Percentiles rank a stretch among this genome's conserved stretches.
phyloP scores from a whole-genome alignment of 1,140 invertebrate species.

The Drosophila chauvacae region DNA sequence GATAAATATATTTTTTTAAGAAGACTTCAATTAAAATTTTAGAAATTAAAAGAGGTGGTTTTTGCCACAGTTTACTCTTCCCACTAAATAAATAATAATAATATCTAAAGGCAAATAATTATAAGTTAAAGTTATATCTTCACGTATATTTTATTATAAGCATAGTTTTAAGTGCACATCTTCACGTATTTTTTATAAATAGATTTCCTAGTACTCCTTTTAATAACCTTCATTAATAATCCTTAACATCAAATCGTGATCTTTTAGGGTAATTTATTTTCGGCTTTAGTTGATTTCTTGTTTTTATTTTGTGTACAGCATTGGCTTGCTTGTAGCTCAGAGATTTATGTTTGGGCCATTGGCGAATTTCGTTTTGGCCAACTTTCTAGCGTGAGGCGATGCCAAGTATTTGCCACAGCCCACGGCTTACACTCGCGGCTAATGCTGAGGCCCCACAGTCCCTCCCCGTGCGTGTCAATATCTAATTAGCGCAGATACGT shows the following conservation, averaged over 20 bases:
- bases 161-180: not conserved
- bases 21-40: too few relatives aligned
- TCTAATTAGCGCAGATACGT: slow-evolving; percentile 65
- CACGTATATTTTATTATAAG: too few relatives aligned
- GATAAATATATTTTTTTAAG: too few relatives aligned
- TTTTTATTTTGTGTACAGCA: slow-evolving; percentile 24
- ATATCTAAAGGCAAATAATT: too few relatives aligned
- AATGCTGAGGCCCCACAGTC: slow-evolving; percentile 5
- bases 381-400: slow-evolving; percentile 80
- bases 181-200: not conserved
- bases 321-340: slow-evolving; percentile 20
- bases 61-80: too few relatives aligned
- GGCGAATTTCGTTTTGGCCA: slow-evolving; percentile 72
- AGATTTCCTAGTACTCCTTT: not conserved
- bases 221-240: not conserved
- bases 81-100: too few relatives aligned
- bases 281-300: slow-evolving; percentile 21
- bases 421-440: slow-evolving; percentile 2
- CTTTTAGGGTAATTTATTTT: slow-evolving; percentile 19
- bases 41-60: too few relatives aligned
- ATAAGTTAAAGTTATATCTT: too few relatives aligned
- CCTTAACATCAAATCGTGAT: not conserved
- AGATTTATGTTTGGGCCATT: slow-evolving; percentile 46
- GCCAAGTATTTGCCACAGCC: slow-evolving; percentile 53
- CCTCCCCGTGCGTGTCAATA: slow-evolving; percentile 58